phyloP scores from a whole-genome alignment of 2,888 invertebrate genomes.

The Drosophila borborema region DNA sequence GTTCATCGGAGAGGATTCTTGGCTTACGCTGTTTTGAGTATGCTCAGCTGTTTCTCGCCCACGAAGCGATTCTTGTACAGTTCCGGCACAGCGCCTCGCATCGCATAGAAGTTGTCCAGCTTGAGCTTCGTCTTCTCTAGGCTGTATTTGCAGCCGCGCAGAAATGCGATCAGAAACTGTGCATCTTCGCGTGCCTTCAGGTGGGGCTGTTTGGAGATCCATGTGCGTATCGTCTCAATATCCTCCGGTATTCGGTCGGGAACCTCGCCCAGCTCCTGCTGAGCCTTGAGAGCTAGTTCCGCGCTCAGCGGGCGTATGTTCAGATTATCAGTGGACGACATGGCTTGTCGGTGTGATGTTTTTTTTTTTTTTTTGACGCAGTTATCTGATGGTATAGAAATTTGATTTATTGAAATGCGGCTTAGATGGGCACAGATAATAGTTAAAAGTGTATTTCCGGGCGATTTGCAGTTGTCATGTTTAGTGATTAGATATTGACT shows the following conservation, averaged over 20 bases:
- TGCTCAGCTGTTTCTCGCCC: constrained; percentile 77
- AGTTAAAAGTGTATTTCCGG: constrained; percentile 49
- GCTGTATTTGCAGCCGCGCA: constrained; percentile 87
- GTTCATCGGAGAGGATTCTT: background rate
- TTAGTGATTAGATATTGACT: constrained; percentile 45
- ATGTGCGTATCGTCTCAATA: constrained; percentile 85
- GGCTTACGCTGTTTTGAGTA: constrained; percentile 80
- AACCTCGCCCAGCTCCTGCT: constrained; percentile 86
- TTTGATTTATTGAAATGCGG: constrained; percentile 69
- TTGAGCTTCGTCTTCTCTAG: constrained; percentile 87
- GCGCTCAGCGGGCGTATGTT: constrained; percentile 79
- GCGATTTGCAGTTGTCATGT: constrained; percentile 18
- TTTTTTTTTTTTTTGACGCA: background rate
- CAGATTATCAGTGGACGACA: constrained; percentile 48
- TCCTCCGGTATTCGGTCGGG: constrained; percentile 84
- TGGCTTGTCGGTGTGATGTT: constrained; percentile 18
- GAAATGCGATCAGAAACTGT: constrained; percentile 86
- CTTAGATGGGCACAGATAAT: background rate
- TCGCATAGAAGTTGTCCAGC: constrained; percentile 87
- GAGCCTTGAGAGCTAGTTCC: constrained; percentile 83
- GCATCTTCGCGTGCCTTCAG: constrained; percentile 84
- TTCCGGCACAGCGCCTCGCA: constrained; percentile 87
- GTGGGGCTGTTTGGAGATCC: constrained; percentile 87
- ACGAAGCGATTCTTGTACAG: constrained; percentile 85
- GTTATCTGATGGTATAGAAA: constrained; percentile 33